Percentiles rank a stretch among this genome's conserved stretches.
These are phyloP conservation scores for Willisornis vidua DNA, from an alignment of 2,113 vertebrate species.

Conservation along the genomic window DNA sequence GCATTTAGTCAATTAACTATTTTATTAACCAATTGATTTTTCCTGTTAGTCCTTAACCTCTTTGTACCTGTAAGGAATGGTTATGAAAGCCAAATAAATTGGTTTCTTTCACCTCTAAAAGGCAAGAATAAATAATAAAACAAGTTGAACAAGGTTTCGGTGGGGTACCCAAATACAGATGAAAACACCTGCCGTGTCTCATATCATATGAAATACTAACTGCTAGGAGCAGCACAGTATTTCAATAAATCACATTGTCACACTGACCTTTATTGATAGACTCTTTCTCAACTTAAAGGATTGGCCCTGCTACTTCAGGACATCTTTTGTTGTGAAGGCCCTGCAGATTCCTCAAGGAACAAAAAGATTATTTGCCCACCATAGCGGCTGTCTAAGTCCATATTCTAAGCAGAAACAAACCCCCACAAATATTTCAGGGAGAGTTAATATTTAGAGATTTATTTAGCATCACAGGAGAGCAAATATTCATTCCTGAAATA, in stretches of 20 bases:
- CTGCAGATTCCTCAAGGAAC: constrained; percentile 43
- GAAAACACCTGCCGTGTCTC: constrained; percentile 70
- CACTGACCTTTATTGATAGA: constrained; percentile 77
- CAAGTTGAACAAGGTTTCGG: constrained; percentile 63
- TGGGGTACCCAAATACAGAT: constrained; percentile 59
- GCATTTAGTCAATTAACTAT: constrained; percentile 80
- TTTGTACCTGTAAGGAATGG: constrained; percentile 64
- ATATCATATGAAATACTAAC: constrained; percentile 66
- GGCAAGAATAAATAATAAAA: constrained; percentile 76
- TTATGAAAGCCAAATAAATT: constrained; percentile 73
- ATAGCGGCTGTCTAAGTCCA: not conserved
- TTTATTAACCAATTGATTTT: constrained; percentile 83
- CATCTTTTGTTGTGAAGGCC: constrained; percentile 60
- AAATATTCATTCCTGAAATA: not conserved
- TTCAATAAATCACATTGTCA: constrained; percentile 76
- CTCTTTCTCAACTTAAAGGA: constrained; percentile 61
- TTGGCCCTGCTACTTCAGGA: constrained; percentile 65
- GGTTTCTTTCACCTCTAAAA: constrained; percentile 73
- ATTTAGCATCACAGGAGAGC: not conserved
- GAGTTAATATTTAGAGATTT: constrained; percentile 7
- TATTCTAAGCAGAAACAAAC: constrained; percentile 34
- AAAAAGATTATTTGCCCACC: constrained; percentile 64
- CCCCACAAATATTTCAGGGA: not conserved
- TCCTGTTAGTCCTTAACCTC: constrained; percentile 64
- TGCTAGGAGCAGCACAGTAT: constrained; percentile 47